Percentiles rank a stretch among this genome's conserved stretches.
These are phyloP conservation scores for Tenthredo notha DNA, from an alignment of 2,888 invertebrate genomes.

Conservation along the genomic window DNA sequence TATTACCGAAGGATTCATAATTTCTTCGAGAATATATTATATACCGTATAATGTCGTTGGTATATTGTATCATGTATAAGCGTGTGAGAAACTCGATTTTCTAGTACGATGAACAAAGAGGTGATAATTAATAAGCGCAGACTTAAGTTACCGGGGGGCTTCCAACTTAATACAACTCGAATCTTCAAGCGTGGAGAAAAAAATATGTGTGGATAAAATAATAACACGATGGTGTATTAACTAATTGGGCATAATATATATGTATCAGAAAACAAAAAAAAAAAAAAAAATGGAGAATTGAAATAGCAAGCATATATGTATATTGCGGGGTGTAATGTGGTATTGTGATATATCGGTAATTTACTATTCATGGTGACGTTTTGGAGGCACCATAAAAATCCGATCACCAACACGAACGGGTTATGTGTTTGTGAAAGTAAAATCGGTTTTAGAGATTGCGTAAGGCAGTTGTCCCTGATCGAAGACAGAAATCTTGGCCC, in stretches of 20 bases:
- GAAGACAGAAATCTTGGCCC: slow-evolving; percentile 34
- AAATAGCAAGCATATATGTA: not conserved
- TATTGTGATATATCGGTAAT: not conserved
- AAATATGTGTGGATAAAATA: not conserved
- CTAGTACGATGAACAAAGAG: slow-evolving; percentile 43
- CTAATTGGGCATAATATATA: not conserved
- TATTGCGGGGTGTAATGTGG: not conserved
- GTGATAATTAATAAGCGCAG: slow-evolving; percentile 13
- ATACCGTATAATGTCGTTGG: not conserved
- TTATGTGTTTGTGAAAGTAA: slow-evolving; percentile 52
- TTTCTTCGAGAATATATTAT: not conserved
- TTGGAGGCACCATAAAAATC: slow-evolving; percentile 27
- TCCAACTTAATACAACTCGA: not conserved
- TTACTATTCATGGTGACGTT: slow-evolving; percentile 26
- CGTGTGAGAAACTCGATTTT: slow-evolving; percentile 22
- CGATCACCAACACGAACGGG: slow-evolving; percentile 32
- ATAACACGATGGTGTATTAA: no score
- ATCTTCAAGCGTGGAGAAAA: not conserved
- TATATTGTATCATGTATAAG: no score
- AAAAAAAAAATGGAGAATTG: no score
- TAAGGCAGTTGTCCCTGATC: slow-evolving; percentile 50
- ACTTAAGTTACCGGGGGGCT: not conserved
- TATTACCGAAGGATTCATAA: not conserved
- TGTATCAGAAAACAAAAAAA: not conserved
- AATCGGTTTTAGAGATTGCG: slow-evolving; percentile 53